Percentiles rank a stretch among this genome's conserved stretches.
These are phyloP conservation scores for Berghia stephanieae DNA, from an alignment of 1,140 invertebrate genomes.

Conservation along the genomic window DNA sequence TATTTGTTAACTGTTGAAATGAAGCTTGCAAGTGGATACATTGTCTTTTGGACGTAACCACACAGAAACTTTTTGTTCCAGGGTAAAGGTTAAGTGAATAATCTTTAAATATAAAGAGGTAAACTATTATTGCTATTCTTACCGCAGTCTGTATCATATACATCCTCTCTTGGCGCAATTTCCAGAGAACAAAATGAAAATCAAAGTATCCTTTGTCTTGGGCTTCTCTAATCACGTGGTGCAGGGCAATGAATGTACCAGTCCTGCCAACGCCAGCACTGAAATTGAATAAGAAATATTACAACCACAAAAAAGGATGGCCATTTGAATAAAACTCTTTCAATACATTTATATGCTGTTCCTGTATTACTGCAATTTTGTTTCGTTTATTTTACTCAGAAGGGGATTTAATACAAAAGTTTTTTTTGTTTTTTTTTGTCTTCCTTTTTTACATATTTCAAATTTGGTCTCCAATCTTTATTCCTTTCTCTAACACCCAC, in stretches of 20 bases:
- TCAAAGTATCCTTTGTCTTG: background rate
- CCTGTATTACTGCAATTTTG: no score
- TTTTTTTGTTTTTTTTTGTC: no score
- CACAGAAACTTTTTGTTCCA: background rate
- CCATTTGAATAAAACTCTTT: background rate
- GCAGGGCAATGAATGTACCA: slow-evolving; percentile 25
- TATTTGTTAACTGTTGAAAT: background rate
- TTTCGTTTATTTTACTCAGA: no score
- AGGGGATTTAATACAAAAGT: no score
- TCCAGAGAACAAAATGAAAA: background rate
- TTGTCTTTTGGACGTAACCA: background rate
- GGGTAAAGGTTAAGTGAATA: background rate
- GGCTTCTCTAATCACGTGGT: slow-evolving; percentile 4
- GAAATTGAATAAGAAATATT: background rate
- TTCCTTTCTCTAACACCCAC: no score
- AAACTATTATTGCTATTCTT: background rate
- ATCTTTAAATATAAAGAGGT: background rate
- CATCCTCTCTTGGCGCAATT: slow-evolving; percentile 4
- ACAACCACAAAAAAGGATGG: background rate
- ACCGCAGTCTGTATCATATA: slow-evolving; percentile 22
- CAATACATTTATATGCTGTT: no score
- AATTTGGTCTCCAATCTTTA: no score
- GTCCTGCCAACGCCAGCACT: slow-evolving; percentile 27
- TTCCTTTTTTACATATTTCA: no score
- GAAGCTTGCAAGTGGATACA: background rate